Percentiles rank a stretch among this genome's conserved stretches.
Evolutionary conservation across 2,888 invertebrate genomes (phyloP).

Genomic region (Brachyptera putata): DNA sequence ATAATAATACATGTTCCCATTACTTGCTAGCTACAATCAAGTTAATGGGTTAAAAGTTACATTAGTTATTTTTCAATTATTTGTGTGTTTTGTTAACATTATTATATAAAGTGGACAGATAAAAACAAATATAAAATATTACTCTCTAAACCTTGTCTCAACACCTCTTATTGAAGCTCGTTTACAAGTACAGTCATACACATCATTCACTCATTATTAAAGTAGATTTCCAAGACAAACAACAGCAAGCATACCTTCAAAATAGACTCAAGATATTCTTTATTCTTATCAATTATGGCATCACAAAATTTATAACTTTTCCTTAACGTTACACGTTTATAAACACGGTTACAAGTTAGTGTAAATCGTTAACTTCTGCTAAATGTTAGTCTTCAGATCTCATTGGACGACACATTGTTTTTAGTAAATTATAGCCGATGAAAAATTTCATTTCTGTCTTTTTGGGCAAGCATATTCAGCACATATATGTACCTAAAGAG

Average conservation of each 20-base stretch:
- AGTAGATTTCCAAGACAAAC: not conserved
- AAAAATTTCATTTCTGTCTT: not conserved
- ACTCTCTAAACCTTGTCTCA: not conserved
- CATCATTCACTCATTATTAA: not conserved
- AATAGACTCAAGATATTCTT: no score
- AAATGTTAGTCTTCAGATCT: constrained; percentile 9
- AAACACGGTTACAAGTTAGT: not conserved
- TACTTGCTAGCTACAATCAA: not conserved
- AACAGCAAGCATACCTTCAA: not conserved
- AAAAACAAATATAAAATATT: constrained; percentile 3
- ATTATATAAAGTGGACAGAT: not conserved
- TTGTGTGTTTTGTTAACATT: not conserved
- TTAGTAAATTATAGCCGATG: not conserved
- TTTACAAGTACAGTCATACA: not conserved
- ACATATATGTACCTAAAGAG: not conserved
- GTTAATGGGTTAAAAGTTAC: not conserved
- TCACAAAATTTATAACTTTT: not conserved
- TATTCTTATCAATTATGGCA: no score
- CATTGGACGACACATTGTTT: constrained; percentile 6
- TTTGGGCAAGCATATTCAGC: constrained; percentile 18
- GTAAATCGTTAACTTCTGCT: not conserved
- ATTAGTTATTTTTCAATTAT: not conserved
- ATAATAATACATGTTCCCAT: not conserved
- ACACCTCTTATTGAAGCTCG: not conserved
- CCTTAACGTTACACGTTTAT: not conserved